These are phyloP conservation scores for Formica selysi DNA, from an alignment of 1,140 invertebrate species.

Conservation along the genomic window DNA sequence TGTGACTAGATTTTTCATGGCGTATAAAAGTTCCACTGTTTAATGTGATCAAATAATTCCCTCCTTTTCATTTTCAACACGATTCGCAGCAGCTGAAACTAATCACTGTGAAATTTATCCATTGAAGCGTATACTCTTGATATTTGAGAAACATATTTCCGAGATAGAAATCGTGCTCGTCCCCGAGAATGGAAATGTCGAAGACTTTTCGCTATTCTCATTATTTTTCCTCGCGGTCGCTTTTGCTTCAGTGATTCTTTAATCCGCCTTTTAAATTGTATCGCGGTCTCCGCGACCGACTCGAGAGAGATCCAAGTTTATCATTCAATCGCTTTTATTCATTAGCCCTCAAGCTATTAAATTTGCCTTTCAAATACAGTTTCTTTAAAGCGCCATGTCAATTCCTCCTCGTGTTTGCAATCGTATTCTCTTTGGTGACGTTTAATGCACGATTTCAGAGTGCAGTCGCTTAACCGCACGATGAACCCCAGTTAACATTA, in stretches of 20 bases:
- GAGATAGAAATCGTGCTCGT: not conserved
- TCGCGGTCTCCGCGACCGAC: not conserved
- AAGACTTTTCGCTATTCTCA: not conserved
- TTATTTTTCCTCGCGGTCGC: slow-evolving; percentile 11
- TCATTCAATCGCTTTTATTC: slow-evolving; percentile 57
- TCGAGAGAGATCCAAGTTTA: slow-evolving; percentile 22
- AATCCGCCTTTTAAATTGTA: slow-evolving; percentile 37
- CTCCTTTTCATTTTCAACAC: not conserved
- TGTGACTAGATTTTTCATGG: not conserved
- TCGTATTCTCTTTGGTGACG: slow-evolving; percentile 33
- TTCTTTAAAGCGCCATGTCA: slow-evolving; percentile 41
- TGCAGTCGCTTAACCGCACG: slow-evolving; percentile 11
- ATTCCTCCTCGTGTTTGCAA: not conserved
- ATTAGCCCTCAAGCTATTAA: slow-evolving; percentile 49
- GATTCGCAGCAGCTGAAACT: not conserved
- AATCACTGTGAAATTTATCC: not conserved
- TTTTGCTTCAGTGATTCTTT: slow-evolving; percentile 39
- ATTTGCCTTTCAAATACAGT: slow-evolving; percentile 43
- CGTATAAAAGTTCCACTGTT: not conserved
- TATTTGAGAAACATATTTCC: slow-evolving; percentile 31
- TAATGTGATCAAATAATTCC: not conserved
- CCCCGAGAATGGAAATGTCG: not conserved
- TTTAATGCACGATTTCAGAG: slow-evolving; percentile 43
- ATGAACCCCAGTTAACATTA: slow-evolving; percentile 40
- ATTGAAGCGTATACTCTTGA: not conserved